phyloP scores from a whole-genome alignment of 1,140 invertebrate species.

The Ylistrum balloti region DNA sequence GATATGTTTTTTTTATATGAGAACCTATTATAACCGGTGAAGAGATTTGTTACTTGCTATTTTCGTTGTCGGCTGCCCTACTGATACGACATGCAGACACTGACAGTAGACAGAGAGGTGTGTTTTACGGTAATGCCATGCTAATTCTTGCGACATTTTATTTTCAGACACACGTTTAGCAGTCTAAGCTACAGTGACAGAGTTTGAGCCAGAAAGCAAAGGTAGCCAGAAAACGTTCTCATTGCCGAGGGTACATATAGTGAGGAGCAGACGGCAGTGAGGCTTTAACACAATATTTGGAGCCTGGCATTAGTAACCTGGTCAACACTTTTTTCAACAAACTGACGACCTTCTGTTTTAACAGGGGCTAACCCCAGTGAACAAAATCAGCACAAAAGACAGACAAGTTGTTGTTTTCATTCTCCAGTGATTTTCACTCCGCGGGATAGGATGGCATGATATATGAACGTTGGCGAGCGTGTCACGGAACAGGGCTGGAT shows the following conservation, averaged over 20 bases:
- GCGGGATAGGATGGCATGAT: not conserved
- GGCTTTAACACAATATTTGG: not conserved
- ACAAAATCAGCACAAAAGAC: not conserved
- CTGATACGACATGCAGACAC: not conserved
- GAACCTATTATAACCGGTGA: no score
- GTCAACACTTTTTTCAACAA: not conserved
- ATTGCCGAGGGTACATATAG: no score
- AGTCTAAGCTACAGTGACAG: not conserved
- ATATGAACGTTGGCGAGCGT: not conserved
- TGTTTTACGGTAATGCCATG: slow-evolving; percentile 5
- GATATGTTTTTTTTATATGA: no score
- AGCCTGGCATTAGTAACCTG: not conserved
- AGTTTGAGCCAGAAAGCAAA: not conserved
- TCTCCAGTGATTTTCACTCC: slow-evolving; percentile 4
- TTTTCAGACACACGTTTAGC: slow-evolving; percentile 27
- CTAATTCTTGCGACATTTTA: slow-evolving; percentile 39
- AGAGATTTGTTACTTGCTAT: not conserved
- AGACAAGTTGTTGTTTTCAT: slow-evolving; percentile 20
- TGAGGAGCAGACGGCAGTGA: not conserved
- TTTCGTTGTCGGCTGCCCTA: not conserved
- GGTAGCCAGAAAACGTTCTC: not conserved
- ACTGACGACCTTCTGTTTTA: slow-evolving; percentile 8
- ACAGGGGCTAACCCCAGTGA: no score
- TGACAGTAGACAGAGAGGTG: not conserved
- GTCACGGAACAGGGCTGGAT: slow-evolving; percentile 1